Conservation (phyloP, 1,140 invertebrate species). For the Lasaia peninsularis region DNA sequence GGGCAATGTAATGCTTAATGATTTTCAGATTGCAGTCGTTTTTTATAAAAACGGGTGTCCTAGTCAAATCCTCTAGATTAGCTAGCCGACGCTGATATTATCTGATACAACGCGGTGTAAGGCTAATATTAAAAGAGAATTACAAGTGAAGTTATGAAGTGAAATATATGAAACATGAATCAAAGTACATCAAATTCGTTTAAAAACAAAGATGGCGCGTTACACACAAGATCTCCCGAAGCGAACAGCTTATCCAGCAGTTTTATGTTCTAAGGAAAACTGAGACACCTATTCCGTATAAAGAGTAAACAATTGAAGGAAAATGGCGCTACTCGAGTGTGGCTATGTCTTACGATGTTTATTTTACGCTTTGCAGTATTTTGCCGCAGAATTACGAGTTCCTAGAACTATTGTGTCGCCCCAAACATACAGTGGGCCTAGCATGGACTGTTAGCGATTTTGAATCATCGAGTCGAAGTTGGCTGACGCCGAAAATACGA, state of each 20-base stretch:
- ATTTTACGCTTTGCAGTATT: slow-evolving; percentile 8
- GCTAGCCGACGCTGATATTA: too few relatives aligned
- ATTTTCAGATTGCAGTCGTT: too few relatives aligned
- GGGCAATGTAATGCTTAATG: too few relatives aligned
- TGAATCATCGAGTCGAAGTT: too few relatives aligned
- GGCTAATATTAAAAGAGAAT: too few relatives aligned
- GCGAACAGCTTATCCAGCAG: neutral
- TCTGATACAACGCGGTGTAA: too few relatives aligned
- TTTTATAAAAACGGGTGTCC: too few relatives aligned
- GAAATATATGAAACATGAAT: neutral
- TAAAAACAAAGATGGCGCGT: neutral
- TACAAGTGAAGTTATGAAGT: too few relatives aligned
- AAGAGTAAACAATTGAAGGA: slow-evolving; percentile 7
- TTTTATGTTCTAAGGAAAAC: neutral
- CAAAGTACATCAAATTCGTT: neutral
- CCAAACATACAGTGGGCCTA: neutral
- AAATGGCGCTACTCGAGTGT: neutral
- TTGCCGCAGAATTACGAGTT: slow-evolving; percentile 1
- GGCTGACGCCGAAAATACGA: too few relatives aligned
- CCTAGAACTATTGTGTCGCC: slow-evolving; percentile 1
- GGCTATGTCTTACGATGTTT: slow-evolving; percentile 4
- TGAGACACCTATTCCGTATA: neutral
- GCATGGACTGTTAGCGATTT: too few relatives aligned
- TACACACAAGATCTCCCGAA: neutral
- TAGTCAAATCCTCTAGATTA: too few relatives aligned